Evolutionary conservation across 1,140 invertebrate genomes (phyloP).

Genomic region (Homalodisca vitripennis): DNA sequence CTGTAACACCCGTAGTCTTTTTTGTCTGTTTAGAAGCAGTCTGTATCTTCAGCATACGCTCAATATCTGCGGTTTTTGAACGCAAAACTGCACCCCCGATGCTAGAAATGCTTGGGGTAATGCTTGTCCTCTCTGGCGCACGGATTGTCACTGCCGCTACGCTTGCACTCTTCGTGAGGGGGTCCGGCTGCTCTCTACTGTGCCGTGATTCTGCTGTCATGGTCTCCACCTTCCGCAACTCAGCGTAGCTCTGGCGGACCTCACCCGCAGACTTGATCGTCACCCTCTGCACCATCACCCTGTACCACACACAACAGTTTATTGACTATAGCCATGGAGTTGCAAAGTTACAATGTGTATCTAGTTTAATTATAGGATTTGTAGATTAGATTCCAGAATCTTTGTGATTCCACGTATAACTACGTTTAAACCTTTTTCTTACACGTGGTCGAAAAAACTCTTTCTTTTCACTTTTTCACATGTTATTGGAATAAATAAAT

Average conservation of each 20-base stretch:
- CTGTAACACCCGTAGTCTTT: constrained; percentile 1
- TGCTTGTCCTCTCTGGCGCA: constrained; percentile 14
- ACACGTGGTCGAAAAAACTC: no score
- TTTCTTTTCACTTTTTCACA: no score
- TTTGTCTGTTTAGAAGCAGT: constrained; percentile 18
- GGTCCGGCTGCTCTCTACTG: constrained; percentile 31
- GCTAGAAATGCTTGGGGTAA: constrained; percentile 60
- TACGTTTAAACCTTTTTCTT: no score
- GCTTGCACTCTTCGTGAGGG: constrained; percentile 39
- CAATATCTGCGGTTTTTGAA: constrained; percentile 67
- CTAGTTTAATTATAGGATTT: no score
- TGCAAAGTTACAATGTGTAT: no score
- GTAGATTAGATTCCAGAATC: no score
- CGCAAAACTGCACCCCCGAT: constrained; percentile 64
- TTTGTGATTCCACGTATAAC: no score
- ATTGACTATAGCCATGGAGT: no score
- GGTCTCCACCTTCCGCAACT: neutral
- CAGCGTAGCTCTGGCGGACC: constrained; percentile 51
- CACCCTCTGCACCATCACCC: constrained; percentile 54
- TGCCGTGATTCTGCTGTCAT: constrained; percentile 17
- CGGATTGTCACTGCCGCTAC: constrained; percentile 26
- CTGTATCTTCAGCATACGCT: constrained; percentile 55
- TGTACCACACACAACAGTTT: no score
- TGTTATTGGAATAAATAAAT: no score
- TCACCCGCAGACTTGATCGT: constrained; percentile 58